phyloP scores from a whole-genome alignment of 2,797 vertebrate species.

The Argya squamiceps region DNA sequence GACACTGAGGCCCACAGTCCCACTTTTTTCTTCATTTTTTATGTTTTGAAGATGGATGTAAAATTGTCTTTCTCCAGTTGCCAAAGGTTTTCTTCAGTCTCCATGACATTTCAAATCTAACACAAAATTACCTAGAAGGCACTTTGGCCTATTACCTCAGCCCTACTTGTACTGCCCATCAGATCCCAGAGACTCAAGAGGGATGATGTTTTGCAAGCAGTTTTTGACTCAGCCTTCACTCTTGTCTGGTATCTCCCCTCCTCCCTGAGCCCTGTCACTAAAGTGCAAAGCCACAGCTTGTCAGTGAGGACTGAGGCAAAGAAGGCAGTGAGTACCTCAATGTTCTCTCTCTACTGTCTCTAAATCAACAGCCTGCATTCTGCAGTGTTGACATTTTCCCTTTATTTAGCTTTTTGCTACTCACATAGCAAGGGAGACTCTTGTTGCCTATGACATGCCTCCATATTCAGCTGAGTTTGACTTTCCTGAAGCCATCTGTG shows the following conservation, averaged over 20 bases:
- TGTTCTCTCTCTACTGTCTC: background rate
- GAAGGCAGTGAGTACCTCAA: background rate
- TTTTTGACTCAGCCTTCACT: background rate
- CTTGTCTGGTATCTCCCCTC: background rate
- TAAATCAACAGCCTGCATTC: background rate
- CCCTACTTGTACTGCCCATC: background rate
- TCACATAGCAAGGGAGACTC: background rate
- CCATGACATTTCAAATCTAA: background rate
- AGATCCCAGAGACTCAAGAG: background rate
- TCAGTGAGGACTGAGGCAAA: background rate
- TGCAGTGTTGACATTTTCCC: background rate
- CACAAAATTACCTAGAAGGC: background rate
- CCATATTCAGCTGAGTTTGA: background rate
- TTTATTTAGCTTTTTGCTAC: background rate
- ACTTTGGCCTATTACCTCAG: rapidly evolving
- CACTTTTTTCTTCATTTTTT: background rate
- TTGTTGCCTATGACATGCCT: background rate
- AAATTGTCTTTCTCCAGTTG: background rate
- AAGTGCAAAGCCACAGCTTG: background rate
- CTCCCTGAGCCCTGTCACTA: background rate
- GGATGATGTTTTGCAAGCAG: background rate
- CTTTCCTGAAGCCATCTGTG: background rate
- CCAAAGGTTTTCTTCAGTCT: background rate
- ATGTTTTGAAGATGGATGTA: background rate
- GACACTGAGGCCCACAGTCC: background rate